Evolutionary conservation across 2,888 invertebrate species (phyloP), one percentile per base, ranked within the genome.

Genomic region (Drosophila multiciliata): DNA sequence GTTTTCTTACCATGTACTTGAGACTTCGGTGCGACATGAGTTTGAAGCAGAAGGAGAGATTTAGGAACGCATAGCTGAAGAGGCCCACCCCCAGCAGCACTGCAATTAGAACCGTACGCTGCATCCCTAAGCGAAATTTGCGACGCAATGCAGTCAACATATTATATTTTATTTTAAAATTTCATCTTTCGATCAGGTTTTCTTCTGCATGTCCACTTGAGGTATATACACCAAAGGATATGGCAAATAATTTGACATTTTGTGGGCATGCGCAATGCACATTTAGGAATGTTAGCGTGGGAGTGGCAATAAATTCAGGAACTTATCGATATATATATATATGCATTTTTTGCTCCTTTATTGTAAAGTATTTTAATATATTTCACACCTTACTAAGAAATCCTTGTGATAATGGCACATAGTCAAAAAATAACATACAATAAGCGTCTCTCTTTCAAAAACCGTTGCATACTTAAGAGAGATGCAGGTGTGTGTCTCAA

Each of bases 1-100:
- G 29, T 29, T 20, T 42, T 15, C 78, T 90, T 82, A 92, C 92
- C 92, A 92, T 92, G 62, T 90, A 83, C 68, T 86, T 92, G 67
- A 92, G 85, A 60, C 90, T 92, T 66, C 91, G 83, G 69, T 91
- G 89, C 54, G 92, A 92, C 86, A 92, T 89, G 53, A 92, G 85
- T 68, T 90, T 91, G 60, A 92, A 92, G 77, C 92, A 92, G 71
- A 92, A 91, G 62, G 92, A 92, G 62, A 92, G 80, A 82, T 92
- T 92, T 63, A 92, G 84, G 66, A 92, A 92, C 35, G 92, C 92
- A 70, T 91, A 89, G 67, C 90, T 80, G 65, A 92, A 80, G 54
- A 92, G 83, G 50, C 90, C 90, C 23, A 90, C 79, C 17, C 83
- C 87, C 69, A 90, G 80, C 69, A 92, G 79, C 60, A 91, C 75